Percentiles rank a stretch among this genome's conserved stretches.
Conservation (phyloP, 2,888 invertebrate genomes). For the Orthosia gothica region DNA sequence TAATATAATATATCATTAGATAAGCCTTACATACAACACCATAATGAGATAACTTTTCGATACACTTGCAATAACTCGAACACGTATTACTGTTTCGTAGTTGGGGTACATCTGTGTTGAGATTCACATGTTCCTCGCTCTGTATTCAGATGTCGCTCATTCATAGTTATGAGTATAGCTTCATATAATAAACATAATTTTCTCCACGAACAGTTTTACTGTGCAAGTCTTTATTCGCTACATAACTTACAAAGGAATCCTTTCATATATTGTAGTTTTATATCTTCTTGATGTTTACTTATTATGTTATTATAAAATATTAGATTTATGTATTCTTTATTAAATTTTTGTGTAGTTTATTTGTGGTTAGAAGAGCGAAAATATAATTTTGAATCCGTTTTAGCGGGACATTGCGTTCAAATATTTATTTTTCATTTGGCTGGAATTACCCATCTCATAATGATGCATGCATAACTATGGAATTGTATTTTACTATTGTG, state of each 20-base stretch:
- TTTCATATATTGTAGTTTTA: conserved; percentile 27
- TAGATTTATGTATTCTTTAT: neutral
- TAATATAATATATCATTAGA: conserved; percentile 5
- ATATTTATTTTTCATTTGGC: neutral
- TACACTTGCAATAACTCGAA: conserved; percentile 56
- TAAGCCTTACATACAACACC: conserved; percentile 23
- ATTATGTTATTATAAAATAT: conserved; percentile 11
- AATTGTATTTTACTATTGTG: neutral
- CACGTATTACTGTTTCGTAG: conserved; percentile 52
- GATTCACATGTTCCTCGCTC: conserved; percentile 26
- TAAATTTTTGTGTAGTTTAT: neutral
- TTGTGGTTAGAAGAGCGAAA: neutral
- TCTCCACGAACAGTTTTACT: conserved; percentile 44
- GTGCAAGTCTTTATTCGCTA: conserved; percentile 24
- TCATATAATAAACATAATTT: conserved; percentile 56
- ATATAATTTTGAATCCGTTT: too few species aligned
- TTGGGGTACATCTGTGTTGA: conserved; percentile 16
- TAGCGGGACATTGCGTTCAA: too few species aligned
- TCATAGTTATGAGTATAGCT: conserved; percentile 63
- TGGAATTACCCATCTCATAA: neutral
- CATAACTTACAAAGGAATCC: conserved; percentile 35
- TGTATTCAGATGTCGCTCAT: conserved; percentile 61
- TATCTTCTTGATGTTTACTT: neutral
- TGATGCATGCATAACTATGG: neutral
- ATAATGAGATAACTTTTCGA: conserved; percentile 53